Evolutionary conservation across 2,888 invertebrate genomes (phyloP).

Genomic region (Meandrusa payeni): DNA sequence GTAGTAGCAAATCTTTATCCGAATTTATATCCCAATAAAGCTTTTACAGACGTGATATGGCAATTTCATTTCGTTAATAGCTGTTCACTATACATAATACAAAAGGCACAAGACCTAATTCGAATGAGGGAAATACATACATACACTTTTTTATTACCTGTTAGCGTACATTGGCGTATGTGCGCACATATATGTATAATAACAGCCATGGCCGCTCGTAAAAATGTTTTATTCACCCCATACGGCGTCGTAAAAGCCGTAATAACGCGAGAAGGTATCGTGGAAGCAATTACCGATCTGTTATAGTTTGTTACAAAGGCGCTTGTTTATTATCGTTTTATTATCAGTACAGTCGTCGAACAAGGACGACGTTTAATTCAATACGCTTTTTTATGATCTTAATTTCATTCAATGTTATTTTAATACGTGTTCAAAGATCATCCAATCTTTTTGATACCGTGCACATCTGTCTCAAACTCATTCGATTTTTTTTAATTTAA

Average conservation of each 20-base stretch:
- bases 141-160: constrained; percentile 37
- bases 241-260: constrained; percentile 80
- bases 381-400: constrained; percentile 53
- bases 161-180: constrained; percentile 37
- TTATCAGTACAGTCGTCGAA: constrained; percentile 77
- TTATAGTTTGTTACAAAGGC: constrained; percentile 81
- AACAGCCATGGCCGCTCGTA: constrained; percentile 78
- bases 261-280: constrained; percentile 80
- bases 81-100: too few species aligned
- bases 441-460: too few species aligned
- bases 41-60: too few species aligned
- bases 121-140: constrained; percentile 9
- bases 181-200: constrained; percentile 60
- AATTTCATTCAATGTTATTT: constrained; percentile 13
- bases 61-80: too few species aligned
- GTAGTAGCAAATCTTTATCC: too few species aligned
- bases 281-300: constrained; percentile 80
- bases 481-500: too few species aligned
- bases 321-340: constrained; percentile 80
- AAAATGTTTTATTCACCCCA: constrained; percentile 81
- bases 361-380: constrained; percentile 73
- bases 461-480: too few species aligned
- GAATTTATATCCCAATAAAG: too few species aligned
- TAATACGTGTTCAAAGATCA: too few species aligned
- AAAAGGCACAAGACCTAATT: not conserved